phyloP scores from a whole-genome alignment of 2,113 vertebrate genomes.

The Crotalus tigris region DNA sequence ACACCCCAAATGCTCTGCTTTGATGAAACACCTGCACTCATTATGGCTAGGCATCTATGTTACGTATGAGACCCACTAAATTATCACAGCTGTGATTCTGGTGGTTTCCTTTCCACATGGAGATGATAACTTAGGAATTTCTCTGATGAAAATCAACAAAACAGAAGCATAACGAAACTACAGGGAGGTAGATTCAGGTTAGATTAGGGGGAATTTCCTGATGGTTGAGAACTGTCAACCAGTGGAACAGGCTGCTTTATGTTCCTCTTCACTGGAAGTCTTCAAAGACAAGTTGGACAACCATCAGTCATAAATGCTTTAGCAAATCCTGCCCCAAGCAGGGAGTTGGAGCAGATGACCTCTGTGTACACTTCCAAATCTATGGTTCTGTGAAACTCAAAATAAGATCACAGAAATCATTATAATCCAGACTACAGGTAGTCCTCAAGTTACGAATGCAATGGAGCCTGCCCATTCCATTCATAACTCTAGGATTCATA shows the following conservation, averaged over 20 bases:
- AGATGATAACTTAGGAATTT: constrained; percentile 7
- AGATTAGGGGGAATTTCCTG: background rate
- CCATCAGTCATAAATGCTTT: background rate
- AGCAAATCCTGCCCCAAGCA: background rate
- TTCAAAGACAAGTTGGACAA: background rate
- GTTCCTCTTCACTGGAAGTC: background rate
- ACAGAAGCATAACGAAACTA: background rate
- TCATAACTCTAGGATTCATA: too few relatives aligned
- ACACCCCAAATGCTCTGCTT: background rate
- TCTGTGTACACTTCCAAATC: background rate
- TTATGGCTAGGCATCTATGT: accelerated
- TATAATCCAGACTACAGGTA: too few relatives aligned
- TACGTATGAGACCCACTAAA: constrained; percentile 17
- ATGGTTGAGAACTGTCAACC: background rate
- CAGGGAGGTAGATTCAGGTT: background rate
- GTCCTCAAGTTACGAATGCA: too few relatives aligned
- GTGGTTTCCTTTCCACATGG: background rate
- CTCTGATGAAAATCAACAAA: background rate
- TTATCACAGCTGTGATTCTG: background rate
- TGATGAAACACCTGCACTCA: background rate
- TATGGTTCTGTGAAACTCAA: background rate
- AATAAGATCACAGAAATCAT: background rate
- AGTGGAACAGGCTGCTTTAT: background rate
- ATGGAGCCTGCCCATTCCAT: too few relatives aligned
- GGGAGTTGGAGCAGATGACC: background rate